Evolutionary conservation across 1,140 invertebrate genomes (phyloP), one percentile per base, ranked within the genome.

Genomic region (Brachionus rubens): DNA sequence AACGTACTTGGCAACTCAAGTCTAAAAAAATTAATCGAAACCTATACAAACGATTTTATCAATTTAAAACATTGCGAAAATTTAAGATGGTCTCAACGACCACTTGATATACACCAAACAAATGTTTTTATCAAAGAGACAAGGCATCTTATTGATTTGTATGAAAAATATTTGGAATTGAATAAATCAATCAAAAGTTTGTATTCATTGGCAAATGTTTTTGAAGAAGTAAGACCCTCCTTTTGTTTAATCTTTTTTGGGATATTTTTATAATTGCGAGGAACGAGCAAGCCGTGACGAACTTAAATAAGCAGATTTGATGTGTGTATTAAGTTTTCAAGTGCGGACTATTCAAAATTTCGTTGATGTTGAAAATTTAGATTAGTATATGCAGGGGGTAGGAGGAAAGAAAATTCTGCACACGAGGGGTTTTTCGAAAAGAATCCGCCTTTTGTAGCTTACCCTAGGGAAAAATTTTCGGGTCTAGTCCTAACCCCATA

Each of bases 101-200:
- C 59, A 12, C 43, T 65, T 19, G 43, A 26, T 28, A 19, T 43
- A 28, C 59, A 65, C 5, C 59, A 65, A 43, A 65, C 21, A 41
- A 43, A 19, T 24, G 19, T 65, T 10, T 43, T 65, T 24, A 65
- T 9, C 59, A 65, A 65, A 43, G 59, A 65, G 16, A 65, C 59
- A 43, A 65, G 43, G 24, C 30, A 65, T 43, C 24, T 65, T 6
- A 65, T 43, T n/a, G 59, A 65, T 43, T 21, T 65, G 3, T 65
- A 65, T n/a, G 21, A 46, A 24, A 65, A 43, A 43, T 43, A 26
- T 65, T 16, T 65, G 0, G 40, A 65, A 24, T 21, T 65, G 9
- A 65, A 46, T 24, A 41, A 65, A 65, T 9, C 59, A 12, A 65
- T 65, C 1, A 65, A 65, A 24, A 43, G 41, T 43, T 65, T 65